A percentile compares a stretch with the other conserved stretches of the same genome.
Conservation (phyloP, 2,797 vertebrate species). For the Poecilia picta region DNA sequence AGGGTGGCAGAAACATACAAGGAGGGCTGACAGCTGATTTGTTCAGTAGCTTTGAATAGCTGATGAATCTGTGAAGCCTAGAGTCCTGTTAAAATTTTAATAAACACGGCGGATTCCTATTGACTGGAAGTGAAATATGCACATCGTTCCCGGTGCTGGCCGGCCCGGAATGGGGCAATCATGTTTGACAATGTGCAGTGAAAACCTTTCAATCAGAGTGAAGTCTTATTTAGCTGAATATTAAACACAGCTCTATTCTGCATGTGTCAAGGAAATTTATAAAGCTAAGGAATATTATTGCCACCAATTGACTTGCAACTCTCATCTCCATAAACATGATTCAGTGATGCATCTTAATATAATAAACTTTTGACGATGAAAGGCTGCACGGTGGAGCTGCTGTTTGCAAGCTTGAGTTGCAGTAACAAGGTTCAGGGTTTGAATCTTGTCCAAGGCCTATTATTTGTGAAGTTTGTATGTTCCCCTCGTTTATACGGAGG, state of each 20-base stretch:
- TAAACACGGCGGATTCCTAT: slow-evolving; percentile 85
- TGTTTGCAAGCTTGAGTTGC: not conserved
- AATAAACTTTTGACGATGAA: slow-evolving; percentile 31
- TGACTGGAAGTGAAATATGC: slow-evolving; percentile 87
- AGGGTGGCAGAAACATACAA: slow-evolving; percentile 34
- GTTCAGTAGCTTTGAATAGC: slow-evolving; percentile 82
- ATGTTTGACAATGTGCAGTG: slow-evolving; percentile 85
- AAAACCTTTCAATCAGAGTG: slow-evolving; percentile 81
- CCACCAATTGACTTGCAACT: slow-evolving; percentile 73
- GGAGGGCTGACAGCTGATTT: slow-evolving; percentile 72
- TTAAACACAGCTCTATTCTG: slow-evolving; percentile 79
- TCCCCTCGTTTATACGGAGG: not conserved
- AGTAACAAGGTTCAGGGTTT: not conserved
- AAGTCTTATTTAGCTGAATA: slow-evolving; percentile 82
- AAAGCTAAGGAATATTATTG: slow-evolving; percentile 77
- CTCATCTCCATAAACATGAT: slow-evolving; percentile 75
- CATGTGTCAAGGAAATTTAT: slow-evolving; percentile 80
- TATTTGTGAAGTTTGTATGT: not conserved
- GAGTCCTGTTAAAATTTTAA: slow-evolving; percentile 87
- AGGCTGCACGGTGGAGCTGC: not conserved
- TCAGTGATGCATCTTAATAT: slow-evolving; percentile 64
- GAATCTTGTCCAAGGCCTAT: not conserved
- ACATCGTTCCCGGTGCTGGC: slow-evolving; percentile 75
- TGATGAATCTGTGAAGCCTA: slow-evolving; percentile 83
- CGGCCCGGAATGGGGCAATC: slow-evolving; percentile 78